Percentiles rank a stretch among this genome's conserved stretches.
Conservation (phyloP, 2,113 vertebrate species). For the Silurus glanis region DNA sequence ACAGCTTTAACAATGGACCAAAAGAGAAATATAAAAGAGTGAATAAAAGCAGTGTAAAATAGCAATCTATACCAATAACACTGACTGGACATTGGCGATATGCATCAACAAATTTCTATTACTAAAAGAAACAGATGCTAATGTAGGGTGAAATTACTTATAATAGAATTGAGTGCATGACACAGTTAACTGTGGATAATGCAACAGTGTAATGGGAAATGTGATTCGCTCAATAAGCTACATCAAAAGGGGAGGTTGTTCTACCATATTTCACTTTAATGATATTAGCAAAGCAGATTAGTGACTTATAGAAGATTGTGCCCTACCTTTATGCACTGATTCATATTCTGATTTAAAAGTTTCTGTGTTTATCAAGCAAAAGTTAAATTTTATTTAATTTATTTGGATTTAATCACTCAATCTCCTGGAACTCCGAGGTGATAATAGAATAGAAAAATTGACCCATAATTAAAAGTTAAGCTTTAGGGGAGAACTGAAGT, state of each 20-base stretch:
- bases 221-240: slow-evolving; percentile 2
- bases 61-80: background rate
- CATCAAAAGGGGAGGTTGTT: background rate
- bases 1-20: background rate
- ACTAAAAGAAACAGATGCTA: slow-evolving; percentile 9
- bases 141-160: slow-evolving; percentile 44
- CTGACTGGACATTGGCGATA: background rate
- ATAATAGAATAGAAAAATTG: background rate
- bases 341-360: background rate
- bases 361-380: background rate
- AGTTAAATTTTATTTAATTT: background rate
- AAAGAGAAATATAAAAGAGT: background rate
- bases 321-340: background rate
- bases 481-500: background rate
- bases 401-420: background rate
- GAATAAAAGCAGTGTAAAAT: background rate
- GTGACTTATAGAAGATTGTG: background rate
- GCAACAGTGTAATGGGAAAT: background rate
- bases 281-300: background rate
- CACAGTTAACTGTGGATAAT: slow-evolving; percentile 37
- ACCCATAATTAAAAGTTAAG: background rate
- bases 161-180: slow-evolving; percentile 27
- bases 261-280: background rate
- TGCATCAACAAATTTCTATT: slow-evolving; percentile 12
- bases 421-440: background rate